A percentile compares a stretch with the other conserved stretches of the same genome.
Conservation (phyloP, 2,888 invertebrate species). For the Tholera decimalis region DNA sequence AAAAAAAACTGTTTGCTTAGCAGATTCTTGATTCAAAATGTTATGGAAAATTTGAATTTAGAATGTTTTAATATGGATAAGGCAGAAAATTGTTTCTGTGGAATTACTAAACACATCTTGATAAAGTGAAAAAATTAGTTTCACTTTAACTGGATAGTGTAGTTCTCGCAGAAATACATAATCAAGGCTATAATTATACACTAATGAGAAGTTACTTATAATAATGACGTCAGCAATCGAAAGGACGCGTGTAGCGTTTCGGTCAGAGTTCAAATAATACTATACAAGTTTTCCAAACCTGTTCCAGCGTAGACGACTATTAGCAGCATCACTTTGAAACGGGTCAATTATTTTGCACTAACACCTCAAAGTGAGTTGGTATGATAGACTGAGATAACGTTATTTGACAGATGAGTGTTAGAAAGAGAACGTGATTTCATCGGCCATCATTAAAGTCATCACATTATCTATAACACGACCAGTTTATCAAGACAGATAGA, state of each 20-base stretch:
- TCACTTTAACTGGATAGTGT: conserved; percentile 9
- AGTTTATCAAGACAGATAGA: conserved; percentile 21
- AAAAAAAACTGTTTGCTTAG: too few relatives aligned
- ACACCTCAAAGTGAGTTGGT: not conserved
- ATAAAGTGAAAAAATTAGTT: conserved; percentile 35
- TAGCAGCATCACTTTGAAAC: conserved; percentile 41
- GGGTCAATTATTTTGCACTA: conserved; percentile 31
- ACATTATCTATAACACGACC: conserved; percentile 6
- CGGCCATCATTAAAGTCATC: conserved; percentile 20
- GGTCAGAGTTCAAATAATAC: conserved; percentile 58
- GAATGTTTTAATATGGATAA: too few relatives aligned
- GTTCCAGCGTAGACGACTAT: conserved; percentile 34
- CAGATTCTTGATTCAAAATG: too few relatives aligned
- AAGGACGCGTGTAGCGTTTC: conserved; percentile 32
- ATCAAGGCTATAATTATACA: conserved; percentile 15
- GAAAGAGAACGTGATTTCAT: conserved; percentile 24
- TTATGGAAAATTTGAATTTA: too few relatives aligned
- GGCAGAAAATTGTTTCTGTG: not conserved
- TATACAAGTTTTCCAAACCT: conserved; percentile 51
- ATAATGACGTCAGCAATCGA: conserved; percentile 35
- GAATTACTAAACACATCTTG: conserved; percentile 8
- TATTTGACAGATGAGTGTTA: not conserved
- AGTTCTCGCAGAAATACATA: conserved; percentile 16
- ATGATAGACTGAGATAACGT: conserved; percentile 4
- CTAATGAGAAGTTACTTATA: conserved; percentile 18